Percentiles rank a stretch among this genome's conserved stretches.
Evolutionary conservation across 2,888 invertebrate genomes (phyloP).

Genomic region (Acronicta leporina): DNA sequence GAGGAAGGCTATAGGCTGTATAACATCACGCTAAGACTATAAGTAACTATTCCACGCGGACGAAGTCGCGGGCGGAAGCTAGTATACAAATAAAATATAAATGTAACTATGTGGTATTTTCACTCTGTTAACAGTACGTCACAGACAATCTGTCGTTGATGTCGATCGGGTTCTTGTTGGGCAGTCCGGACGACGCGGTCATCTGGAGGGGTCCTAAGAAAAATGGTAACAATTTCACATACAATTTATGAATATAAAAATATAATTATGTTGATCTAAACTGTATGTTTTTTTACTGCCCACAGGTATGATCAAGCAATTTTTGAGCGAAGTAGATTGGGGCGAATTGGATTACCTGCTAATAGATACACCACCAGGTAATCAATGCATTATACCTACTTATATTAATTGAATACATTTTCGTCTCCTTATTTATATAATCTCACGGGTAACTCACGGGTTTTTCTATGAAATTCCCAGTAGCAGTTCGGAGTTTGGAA

Average conservation of each 20-base stretch:
- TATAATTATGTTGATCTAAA: too few relatives aligned
- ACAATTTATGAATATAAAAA: not conserved
- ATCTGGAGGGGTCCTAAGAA: constrained; percentile 99
- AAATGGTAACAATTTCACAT: constrained; percentile 91
- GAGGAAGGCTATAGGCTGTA: too few relatives aligned
- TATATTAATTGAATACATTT: too few relatives aligned
- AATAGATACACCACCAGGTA: constrained; percentile 98
- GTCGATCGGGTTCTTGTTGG: constrained; percentile 98
- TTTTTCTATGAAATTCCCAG: too few relatives aligned
- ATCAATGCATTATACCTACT: not conserved
- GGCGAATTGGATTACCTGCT: constrained; percentile 96
- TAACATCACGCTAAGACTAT: too few relatives aligned
- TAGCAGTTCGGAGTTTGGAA: too few relatives aligned
- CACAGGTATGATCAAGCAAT: constrained; percentile 97
- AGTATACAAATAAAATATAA: too few relatives aligned
- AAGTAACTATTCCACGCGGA: too few relatives aligned
- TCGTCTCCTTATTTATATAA: too few relatives aligned
- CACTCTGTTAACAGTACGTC: constrained; percentile 90
- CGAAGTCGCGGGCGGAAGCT: too few relatives aligned
- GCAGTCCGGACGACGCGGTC: constrained; percentile 97
- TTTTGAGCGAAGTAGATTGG: constrained; percentile 98
- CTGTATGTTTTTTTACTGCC: constrained; percentile 20
- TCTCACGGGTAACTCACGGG: too few relatives aligned
- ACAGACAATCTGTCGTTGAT: constrained; percentile 98
- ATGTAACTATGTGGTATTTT: too few relatives aligned